Percentiles rank a stretch among this genome's conserved stretches.
Conservation (phyloP, 2,113 vertebrate species). For the Rhinolophus ferrumequinum region DNA sequence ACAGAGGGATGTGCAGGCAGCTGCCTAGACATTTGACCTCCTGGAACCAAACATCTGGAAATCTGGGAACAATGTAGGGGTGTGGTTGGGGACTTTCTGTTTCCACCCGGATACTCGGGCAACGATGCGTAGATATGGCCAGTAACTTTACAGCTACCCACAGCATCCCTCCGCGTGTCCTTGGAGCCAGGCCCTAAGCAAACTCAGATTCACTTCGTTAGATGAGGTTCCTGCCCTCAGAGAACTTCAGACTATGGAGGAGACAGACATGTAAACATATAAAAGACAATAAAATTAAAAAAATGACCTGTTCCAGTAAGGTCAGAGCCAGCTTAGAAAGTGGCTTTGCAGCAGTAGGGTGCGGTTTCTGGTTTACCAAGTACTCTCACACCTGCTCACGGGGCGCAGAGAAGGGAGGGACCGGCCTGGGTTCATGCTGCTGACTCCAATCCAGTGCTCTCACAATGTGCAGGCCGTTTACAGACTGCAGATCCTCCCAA, state of each 20-base stretch:
- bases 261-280: slow-evolving; percentile 22
- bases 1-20: neutral
- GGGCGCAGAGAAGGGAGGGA: neutral
- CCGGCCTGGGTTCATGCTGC: neutral
- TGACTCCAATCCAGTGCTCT: neutral
- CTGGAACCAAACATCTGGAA: neutral
- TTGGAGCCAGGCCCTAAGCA: neutral
- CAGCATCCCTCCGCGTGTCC: neutral
- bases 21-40: neutral
- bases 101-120: neutral
- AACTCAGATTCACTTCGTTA: neutral
- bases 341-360: neutral
- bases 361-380: neutral
- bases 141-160: neutral
- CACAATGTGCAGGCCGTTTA: neutral
- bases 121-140: neutral
- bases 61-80: neutral
- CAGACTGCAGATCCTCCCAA: neutral
- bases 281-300: slow-evolving; percentile 34
- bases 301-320: neutral
- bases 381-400: neutral
- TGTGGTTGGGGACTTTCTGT: neutral
- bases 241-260: slow-evolving; percentile 25
- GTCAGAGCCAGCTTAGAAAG: slow-evolving; percentile 33
- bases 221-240: slow-evolving; percentile 29